phyloP scores from a whole-genome alignment of 2,113 vertebrate genomes.

The Takifugu bimaculatus region DNA sequence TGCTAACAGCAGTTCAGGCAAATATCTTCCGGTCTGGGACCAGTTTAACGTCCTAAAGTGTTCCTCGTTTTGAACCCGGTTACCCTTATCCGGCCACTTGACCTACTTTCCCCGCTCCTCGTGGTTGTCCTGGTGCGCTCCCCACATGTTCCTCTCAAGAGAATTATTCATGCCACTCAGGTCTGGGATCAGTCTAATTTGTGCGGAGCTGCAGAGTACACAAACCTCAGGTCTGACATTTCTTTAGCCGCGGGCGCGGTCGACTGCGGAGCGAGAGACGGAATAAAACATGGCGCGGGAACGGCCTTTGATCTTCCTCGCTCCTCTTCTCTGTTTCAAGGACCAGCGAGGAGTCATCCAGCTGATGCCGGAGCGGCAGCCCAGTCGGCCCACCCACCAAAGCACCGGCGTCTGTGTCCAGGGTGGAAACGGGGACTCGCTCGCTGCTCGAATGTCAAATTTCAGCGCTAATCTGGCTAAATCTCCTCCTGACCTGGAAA shows the following conservation, averaged over 20 bases:
- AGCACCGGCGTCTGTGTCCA: constrained; percentile 7
- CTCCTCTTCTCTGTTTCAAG: constrained; percentile 60
- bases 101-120: constrained; percentile 50
- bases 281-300: constrained; percentile 69
- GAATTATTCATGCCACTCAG: constrained; percentile 65
- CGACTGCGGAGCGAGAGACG: constrained; percentile 46
- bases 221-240: constrained; percentile 59
- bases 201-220: constrained; percentile 58
- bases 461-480: no score
- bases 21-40: neutral
- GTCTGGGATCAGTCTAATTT: constrained; percentile 64
- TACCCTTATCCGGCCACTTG: constrained; percentile 50
- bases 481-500: no score
- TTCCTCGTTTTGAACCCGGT: constrained; percentile 29
- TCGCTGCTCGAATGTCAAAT: neutral
- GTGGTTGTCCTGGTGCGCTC: constrained; percentile 37
- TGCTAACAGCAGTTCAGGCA: neutral
- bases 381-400: constrained; percentile 30
- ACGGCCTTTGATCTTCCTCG: constrained; percentile 59
- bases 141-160: constrained; percentile 43
- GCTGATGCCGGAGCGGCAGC: constrained; percentile 25
- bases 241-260: constrained; percentile 48
- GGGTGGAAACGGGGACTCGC: constrained; percentile 1
- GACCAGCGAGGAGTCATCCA: constrained; percentile 42
- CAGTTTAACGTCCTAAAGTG: neutral